Evolutionary conservation across 2,888 invertebrate species (phyloP).

Genomic region (Punctoribates punctum): DNA sequence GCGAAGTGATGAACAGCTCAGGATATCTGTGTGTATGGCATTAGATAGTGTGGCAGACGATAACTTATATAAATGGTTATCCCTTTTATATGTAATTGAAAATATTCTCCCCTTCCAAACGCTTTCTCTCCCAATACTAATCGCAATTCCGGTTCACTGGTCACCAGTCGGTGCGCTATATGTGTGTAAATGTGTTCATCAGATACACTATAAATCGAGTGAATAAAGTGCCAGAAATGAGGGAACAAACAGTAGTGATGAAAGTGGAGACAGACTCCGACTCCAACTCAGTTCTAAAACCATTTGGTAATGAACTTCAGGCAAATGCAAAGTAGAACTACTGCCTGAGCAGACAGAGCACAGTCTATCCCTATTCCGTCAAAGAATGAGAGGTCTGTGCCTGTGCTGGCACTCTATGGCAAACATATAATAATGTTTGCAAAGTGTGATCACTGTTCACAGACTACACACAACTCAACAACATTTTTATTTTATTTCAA

Average conservation of each 20-base stretch:
- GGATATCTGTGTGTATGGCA: neutral
- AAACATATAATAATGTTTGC: neutral
- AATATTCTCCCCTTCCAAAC: conserved; percentile 21
- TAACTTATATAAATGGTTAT: conserved; percentile 27
- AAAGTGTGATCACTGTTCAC: neutral
- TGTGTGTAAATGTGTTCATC: neutral
- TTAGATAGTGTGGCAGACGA: conserved; percentile 11
- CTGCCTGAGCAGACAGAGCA: too few species aligned
- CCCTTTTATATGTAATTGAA: conserved; percentile 29
- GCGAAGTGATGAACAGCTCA: neutral
- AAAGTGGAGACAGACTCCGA: neutral
- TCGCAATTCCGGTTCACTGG: conserved; percentile 29
- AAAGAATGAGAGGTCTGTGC: neutral
- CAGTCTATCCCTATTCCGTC: neutral
- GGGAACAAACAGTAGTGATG: neutral
- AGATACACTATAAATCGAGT: conserved; percentile 10
- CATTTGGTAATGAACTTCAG: conserved; percentile 35
- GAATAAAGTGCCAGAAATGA: conserved; percentile 3
- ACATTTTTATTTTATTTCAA: neutral
- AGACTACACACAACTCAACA: neutral
- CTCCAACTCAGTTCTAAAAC: neutral
- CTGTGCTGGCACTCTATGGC: neutral
- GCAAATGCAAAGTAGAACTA: neutral
- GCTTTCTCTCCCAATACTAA: conserved; percentile 22
- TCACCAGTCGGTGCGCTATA: conserved; percentile 2